Evolutionary conservation across 2,797 vertebrate species (phyloP).

Genomic region (Oophaga sylvatica): DNA sequence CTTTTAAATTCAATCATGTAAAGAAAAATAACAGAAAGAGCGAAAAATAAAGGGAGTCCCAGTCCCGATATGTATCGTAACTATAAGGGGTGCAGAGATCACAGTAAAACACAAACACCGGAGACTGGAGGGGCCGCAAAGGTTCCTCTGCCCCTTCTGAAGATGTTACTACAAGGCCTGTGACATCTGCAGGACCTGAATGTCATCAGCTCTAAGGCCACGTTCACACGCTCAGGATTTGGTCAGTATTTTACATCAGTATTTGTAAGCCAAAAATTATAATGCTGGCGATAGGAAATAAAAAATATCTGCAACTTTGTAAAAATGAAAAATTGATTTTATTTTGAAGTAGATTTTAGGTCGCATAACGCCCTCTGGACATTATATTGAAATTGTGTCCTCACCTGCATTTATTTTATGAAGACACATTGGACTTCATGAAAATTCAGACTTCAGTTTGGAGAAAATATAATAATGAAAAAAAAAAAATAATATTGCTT

Average conservation of each 20-base stretch:
- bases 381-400: neutral
- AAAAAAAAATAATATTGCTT: neutral
- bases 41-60: neutral
- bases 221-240: too few relatives aligned
- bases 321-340: neutral
- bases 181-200: neutral
- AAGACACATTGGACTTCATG: too few relatives aligned
- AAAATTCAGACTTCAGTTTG: too few relatives aligned
- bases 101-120: neutral
- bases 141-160: neutral
- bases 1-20: constrained; percentile 8
- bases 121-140: neutral
- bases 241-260: too few relatives aligned
- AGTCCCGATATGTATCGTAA: neutral
- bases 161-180: neutral
- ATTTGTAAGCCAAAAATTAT: neutral
- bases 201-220: too few relatives aligned
- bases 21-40: neutral
- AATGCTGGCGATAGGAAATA: neutral
- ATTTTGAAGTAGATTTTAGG: neutral
- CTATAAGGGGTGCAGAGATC: neutral
- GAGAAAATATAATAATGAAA: neutral
- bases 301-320: neutral
- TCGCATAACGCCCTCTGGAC: neutral
- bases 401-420: neutral